Percentiles rank a stretch among this genome's conserved stretches.
phyloP scores from a whole-genome alignment of 2,888 invertebrate species.

The Heliconius erato region DNA sequence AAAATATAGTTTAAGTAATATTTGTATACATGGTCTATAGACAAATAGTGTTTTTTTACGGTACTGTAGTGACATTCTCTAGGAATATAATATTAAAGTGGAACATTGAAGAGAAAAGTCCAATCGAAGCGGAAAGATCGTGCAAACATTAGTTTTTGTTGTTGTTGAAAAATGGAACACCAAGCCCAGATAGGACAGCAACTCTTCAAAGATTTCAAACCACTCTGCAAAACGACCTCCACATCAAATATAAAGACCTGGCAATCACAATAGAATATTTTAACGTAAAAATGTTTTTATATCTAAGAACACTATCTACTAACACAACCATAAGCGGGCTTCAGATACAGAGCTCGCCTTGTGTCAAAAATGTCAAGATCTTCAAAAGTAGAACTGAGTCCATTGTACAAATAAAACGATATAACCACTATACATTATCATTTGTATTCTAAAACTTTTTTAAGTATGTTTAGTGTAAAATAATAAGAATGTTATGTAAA shows the following conservation, averaged over 20 bases:
- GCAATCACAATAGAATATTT: constrained; percentile 29
- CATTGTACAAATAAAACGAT: constrained; percentile 22
- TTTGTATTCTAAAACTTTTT: neutral
- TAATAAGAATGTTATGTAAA: neutral
- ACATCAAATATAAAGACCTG: constrained; percentile 26
- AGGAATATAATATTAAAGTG: neutral
- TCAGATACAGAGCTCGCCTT: constrained; percentile 25
- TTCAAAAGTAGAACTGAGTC: constrained; percentile 18
- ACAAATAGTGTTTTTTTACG: neutral
- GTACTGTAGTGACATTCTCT: neutral
- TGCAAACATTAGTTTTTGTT: constrained; percentile 15
- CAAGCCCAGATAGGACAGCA: constrained; percentile 13
- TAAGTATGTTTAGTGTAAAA: neutral
- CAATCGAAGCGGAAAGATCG: constrained; percentile 12
- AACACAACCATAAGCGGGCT: constrained; percentile 20
- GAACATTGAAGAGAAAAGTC: neutral
- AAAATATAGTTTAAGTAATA: no score
- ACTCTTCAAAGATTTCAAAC: constrained; percentile 21
- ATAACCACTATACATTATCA: neutral
- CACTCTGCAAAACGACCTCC: constrained; percentile 18
- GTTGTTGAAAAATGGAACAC: constrained; percentile 15
- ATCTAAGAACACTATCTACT: constrained; percentile 17
- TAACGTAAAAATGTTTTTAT: constrained; percentile 29
- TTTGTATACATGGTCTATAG: no score
- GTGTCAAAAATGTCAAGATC: constrained; percentile 37